Evolutionary conservation across 2,888 invertebrate species (phyloP).

Genomic region (Ctenicera cuprea): DNA sequence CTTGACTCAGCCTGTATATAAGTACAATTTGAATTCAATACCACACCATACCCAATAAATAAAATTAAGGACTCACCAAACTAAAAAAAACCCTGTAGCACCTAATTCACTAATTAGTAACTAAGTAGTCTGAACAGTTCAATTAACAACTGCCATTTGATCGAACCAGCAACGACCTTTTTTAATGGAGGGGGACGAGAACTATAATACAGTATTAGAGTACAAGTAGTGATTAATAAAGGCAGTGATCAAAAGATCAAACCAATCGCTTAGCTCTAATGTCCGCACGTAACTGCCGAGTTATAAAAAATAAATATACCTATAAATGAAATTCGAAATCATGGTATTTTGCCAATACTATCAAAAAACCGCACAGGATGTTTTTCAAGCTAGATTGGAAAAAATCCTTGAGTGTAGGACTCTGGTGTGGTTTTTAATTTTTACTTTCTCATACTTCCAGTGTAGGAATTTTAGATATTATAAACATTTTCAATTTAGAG

Average conservation of each 20-base stretch:
- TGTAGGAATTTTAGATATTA: too few relatives aligned
- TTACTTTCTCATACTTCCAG: too few relatives aligned
- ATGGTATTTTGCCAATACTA: too few relatives aligned
- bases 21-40: neutral
- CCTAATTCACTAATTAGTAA: too few relatives aligned
- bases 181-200: neutral
- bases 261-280: neutral
- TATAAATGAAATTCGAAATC: too few relatives aligned
- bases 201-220: neutral
- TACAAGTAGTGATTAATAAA: neutral
- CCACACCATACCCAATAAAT: neutral
- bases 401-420: too few relatives aligned
- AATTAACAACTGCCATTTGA: neutral
- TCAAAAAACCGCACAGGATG: too few relatives aligned
- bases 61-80: neutral
- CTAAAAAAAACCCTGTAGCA: neutral
- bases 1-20: too few relatives aligned
- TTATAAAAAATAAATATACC: neutral
- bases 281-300: neutral
- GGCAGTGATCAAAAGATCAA: neutral
- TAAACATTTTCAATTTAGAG: too few relatives aligned
- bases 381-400: too few relatives aligned
- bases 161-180: slow-evolving; percentile 10
- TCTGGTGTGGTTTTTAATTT: too few relatives aligned
- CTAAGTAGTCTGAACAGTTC: too few relatives aligned